Evolutionary conservation across 2,888 invertebrate species (phyloP).

Genomic region (Stegophylla sp.): DNA sequence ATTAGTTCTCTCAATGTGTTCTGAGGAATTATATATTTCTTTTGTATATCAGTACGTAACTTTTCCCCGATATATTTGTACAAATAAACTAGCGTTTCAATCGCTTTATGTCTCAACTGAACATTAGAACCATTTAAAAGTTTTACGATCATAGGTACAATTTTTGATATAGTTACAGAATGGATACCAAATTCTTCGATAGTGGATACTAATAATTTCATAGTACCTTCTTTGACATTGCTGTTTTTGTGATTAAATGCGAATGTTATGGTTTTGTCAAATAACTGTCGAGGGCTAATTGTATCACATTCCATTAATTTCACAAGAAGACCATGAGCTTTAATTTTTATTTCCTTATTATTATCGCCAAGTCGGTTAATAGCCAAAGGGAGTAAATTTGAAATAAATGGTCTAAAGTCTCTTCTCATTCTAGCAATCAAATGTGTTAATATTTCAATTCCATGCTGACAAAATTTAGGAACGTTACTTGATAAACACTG

Average conservation of each 20-base stretch:
- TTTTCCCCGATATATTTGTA: slow-evolving; percentile 93
- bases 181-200: slow-evolving; percentile 86
- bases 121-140: slow-evolving; percentile 85
- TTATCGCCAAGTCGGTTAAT: slow-evolving; percentile 79
- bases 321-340: slow-evolving; percentile 75
- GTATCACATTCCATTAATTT: slow-evolving; percentile 78
- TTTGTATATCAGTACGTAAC: slow-evolving; percentile 80
- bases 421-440: slow-evolving; percentile 85
- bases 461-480: slow-evolving; percentile 94
- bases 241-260: slow-evolving; percentile 88
- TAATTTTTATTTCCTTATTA: slow-evolving; percentile 74
- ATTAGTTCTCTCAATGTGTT: slow-evolving; percentile 74
- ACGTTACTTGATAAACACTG: slow-evolving; percentile 92
- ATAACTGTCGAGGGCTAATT: slow-evolving; percentile 73
- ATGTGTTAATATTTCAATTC: slow-evolving; percentile 84
- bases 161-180: slow-evolving; percentile 79
- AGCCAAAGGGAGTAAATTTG: slow-evolving; percentile 80
- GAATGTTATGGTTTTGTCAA: slow-evolving; percentile 74
- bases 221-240: slow-evolving; percentile 87
- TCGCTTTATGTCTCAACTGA: slow-evolving; percentile 85
- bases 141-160: slow-evolving; percentile 82
- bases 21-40: slow-evolving; percentile 80
- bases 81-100: slow-evolving; percentile 84
- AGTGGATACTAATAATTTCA: slow-evolving; percentile 81
- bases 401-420: slow-evolving; percentile 86